Conservation (phyloP, 92 coral and sea anemone genomes). For the Epizoanthus stellaris region DNA sequence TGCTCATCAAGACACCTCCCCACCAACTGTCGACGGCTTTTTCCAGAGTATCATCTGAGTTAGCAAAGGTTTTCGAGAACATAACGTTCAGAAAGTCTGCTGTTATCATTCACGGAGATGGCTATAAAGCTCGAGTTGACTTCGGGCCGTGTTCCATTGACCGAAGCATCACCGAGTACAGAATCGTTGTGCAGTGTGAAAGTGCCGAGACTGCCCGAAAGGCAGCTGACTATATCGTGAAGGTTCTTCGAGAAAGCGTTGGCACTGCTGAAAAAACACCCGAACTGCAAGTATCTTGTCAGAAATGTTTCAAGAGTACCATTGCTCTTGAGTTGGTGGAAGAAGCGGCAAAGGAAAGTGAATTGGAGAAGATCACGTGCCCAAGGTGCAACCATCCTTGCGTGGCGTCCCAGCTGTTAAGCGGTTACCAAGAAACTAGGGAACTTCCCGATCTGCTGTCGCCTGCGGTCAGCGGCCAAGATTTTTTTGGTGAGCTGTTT, state of each 20-base stretch:
- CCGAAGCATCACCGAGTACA: slow-evolving; percentile 58
- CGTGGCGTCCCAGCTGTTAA: slow-evolving; percentile 40
- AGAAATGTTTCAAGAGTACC: slow-evolving; percentile 54
- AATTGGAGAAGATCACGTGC: slow-evolving; percentile 39
- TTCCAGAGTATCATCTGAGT: slow-evolving; percentile 47
- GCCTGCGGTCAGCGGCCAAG: slow-evolving; percentile 13
- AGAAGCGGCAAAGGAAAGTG: slow-evolving; percentile 38
- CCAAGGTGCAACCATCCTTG: slow-evolving; percentile 53
- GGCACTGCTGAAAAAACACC: neutral
- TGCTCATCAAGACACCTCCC: slow-evolving; percentile 44
- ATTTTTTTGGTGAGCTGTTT: slow-evolving; percentile 4
- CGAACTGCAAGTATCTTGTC: slow-evolving; percentile 54
- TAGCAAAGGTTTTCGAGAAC: slow-evolving; percentile 34
- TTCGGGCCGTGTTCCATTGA: slow-evolving; percentile 69
- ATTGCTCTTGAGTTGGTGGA: slow-evolving; percentile 50
- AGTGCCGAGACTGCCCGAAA: slow-evolving; percentile 19
- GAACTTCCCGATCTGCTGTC: slow-evolving; percentile 36
- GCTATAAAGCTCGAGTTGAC: slow-evolving; percentile 62
- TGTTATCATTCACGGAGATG: slow-evolving; percentile 56
- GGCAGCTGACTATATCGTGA: slow-evolving; percentile 24
- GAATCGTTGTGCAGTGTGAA: slow-evolving; percentile 57
- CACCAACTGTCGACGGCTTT: slow-evolving; percentile 53
- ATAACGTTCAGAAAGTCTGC: slow-evolving; percentile 52
- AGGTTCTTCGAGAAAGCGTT: slow-evolving; percentile 13
- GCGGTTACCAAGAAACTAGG: slow-evolving; percentile 61